phyloP scores from a whole-genome alignment of 2,888 invertebrate species.

The Ochropleura plecta region DNA sequence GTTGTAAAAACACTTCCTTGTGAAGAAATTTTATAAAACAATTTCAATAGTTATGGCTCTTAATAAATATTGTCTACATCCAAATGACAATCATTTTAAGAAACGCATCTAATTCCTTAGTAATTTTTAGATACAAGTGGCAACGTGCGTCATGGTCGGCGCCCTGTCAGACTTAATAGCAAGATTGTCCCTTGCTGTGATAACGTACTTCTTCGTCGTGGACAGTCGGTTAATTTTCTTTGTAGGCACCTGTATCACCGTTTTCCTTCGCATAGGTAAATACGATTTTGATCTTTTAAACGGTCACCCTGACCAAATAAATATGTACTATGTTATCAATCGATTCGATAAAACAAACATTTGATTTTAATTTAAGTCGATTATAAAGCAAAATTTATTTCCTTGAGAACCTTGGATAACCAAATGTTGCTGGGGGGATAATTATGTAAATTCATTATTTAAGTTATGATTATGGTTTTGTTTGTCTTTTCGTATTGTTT shows the following conservation, averaged over 20 bases:
- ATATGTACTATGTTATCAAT: neutral
- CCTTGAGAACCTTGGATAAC: slow-evolving; percentile 13
- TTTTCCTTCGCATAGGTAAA: slow-evolving; percentile 92
- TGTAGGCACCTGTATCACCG: slow-evolving; percentile 92
- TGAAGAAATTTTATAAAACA: neutral
- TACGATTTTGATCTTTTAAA: slow-evolving; percentile 44
- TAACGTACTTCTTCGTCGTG: slow-evolving; percentile 91
- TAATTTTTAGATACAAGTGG: slow-evolving; percentile 90
- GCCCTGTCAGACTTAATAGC: slow-evolving; percentile 93
- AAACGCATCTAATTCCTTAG: neutral
- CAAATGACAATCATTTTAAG: neutral
- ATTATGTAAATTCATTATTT: slow-evolving; percentile 15
- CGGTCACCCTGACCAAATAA: neutral
- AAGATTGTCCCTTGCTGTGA: slow-evolving; percentile 91
- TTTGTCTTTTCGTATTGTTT: slow-evolving; percentile 4
- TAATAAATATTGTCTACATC: neutral
- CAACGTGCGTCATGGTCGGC: slow-evolving; percentile 92
- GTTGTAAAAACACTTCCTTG: neutral
- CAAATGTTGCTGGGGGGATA: neutral
- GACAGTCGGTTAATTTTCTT: slow-evolving; percentile 92
- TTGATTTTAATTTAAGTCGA: neutral
- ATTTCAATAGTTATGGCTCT: too few species aligned
- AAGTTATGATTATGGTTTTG: slow-evolving; percentile 25
- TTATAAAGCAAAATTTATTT: slow-evolving; percentile 17
- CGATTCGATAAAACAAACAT: slow-evolving; percentile 2